Evolutionary conservation across 2,888 invertebrate species (phyloP).

Genomic region (Ectobius pallidus): DNA sequence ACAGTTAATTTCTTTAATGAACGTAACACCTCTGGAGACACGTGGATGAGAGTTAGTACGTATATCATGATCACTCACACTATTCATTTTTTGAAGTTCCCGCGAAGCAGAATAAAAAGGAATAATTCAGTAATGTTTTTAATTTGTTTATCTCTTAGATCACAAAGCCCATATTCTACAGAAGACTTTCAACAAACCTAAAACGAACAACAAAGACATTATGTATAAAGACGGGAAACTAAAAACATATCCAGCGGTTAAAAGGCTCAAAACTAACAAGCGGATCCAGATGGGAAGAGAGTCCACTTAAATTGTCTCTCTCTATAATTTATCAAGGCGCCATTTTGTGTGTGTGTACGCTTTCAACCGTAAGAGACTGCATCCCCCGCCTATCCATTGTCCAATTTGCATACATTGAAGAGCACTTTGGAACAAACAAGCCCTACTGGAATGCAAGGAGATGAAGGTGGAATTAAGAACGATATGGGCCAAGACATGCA

Average conservation of each 20-base stretch:
- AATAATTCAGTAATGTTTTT: too few relatives aligned
- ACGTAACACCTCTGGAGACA: too few relatives aligned
- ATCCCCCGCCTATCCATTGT: conserved; percentile 25
- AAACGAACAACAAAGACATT: too few relatives aligned
- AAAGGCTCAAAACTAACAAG: conserved; percentile 6
- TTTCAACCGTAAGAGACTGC: background rate
- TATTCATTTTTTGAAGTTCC: too few relatives aligned
- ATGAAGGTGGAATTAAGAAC: conserved; percentile 6
- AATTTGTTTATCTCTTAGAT: too few relatives aligned
- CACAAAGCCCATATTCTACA: too few relatives aligned
- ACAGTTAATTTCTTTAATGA: too few relatives aligned
- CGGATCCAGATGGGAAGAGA: background rate
- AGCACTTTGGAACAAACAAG: conserved; percentile 31
- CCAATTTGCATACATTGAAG: conserved; percentile 33
- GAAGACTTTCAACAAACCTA: background rate
- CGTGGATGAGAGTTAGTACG: too few relatives aligned
- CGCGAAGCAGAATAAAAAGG: too few relatives aligned
- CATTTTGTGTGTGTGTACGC: background rate
- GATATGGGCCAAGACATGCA: too few relatives aligned
- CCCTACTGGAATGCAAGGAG: background rate
- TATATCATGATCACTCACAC: too few relatives aligned
- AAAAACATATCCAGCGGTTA: background rate
- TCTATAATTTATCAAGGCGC: background rate
- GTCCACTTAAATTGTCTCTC: background rate
- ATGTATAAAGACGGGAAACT: background rate